Percentiles rank a stretch among this genome's conserved stretches.
Evolutionary conservation across 2,888 invertebrate genomes (phyloP).

Genomic region (Conus canariensis): DNA sequence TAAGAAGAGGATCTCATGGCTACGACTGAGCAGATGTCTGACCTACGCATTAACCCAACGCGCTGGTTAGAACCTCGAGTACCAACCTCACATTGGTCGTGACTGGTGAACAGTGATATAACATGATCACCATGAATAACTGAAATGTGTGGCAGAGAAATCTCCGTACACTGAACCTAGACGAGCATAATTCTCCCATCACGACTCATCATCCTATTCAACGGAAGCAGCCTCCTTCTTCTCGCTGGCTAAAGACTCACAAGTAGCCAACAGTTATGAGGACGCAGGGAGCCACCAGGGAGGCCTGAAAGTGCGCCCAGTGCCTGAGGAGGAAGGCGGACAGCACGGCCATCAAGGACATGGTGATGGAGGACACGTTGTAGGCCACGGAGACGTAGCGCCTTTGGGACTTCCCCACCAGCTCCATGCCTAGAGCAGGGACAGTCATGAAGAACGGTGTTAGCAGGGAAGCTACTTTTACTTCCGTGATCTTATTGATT

Average conservation of each 20-base stretch:
- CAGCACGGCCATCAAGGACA: constrained; percentile 55
- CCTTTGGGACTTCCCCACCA: constrained; percentile 58
- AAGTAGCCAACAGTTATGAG: constrained; percentile 57
- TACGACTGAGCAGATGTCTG: too few species aligned
- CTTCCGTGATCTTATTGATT: not conserved
- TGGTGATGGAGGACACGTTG: constrained; percentile 57
- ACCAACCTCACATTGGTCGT: too few species aligned
- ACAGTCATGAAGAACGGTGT: not conserved
- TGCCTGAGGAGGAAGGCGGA: constrained; percentile 50
- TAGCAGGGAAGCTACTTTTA: not conserved
- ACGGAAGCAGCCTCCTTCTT: too few species aligned
- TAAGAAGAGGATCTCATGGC: too few species aligned
- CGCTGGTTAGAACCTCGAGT: too few species aligned
- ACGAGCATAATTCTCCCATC: too few species aligned
- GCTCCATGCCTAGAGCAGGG: not conserved
- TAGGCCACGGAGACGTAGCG: constrained; percentile 58
- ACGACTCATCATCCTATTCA: too few species aligned
- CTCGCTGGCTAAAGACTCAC: constrained; percentile 38
- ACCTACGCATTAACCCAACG: too few species aligned
- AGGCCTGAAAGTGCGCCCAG: constrained; percentile 29
- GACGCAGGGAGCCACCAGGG: constrained; percentile 50
- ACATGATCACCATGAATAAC: too few species aligned
- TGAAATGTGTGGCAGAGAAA: too few species aligned
- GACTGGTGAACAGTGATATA: too few species aligned
- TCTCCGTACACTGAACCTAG: too few species aligned